These are phyloP conservation scores for Collichthys lucidus DNA, from an alignment of 2,113 vertebrate species.

Conservation along the genomic window DNA sequence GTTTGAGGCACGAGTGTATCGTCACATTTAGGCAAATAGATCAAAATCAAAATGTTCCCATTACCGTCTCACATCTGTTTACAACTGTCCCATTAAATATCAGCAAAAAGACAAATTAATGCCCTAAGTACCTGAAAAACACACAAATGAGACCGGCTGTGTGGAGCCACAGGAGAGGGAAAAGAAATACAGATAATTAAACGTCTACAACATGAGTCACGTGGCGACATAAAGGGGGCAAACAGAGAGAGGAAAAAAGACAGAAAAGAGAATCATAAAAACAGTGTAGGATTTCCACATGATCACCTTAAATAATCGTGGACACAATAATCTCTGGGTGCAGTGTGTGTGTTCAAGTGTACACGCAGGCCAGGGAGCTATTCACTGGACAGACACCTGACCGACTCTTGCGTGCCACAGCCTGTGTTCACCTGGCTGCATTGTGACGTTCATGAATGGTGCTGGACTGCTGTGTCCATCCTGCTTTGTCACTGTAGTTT, in stretches of 20 bases:
- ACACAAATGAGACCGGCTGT: slow-evolving; percentile 11
- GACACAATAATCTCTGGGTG: background rate
- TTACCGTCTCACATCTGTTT: background rate
- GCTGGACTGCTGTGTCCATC: background rate
- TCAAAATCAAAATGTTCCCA: background rate
- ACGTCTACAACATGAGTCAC: slow-evolving; percentile 16
- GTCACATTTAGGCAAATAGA: background rate
- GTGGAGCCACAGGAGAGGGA: slow-evolving; percentile 32
- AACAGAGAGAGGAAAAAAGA: background rate
- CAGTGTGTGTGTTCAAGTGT: slow-evolving; percentile 24
- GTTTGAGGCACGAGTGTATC: background rate
- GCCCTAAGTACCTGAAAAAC: slow-evolving; percentile 21
- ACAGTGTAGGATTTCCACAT: background rate
- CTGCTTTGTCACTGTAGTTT: slow-evolving; percentile 61
- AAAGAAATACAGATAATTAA: slow-evolving; percentile 25
- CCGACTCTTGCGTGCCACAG: slow-evolving; percentile 1
- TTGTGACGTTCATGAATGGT: slow-evolving; percentile 57
- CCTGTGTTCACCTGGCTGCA: slow-evolving; percentile 58
- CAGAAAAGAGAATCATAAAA: background rate
- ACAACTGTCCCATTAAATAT: slow-evolving; percentile 12
- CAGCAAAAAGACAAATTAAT: slow-evolving; percentile 15
- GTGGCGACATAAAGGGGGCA: background rate
- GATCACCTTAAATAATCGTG: background rate
- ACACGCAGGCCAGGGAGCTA: background rate
- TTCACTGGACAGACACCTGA: slow-evolving; percentile 17